Percentiles rank a stretch among this genome's conserved stretches.
Conservation (phyloP, 2,888 invertebrate genomes). For the Drosophila monieri region DNA sequence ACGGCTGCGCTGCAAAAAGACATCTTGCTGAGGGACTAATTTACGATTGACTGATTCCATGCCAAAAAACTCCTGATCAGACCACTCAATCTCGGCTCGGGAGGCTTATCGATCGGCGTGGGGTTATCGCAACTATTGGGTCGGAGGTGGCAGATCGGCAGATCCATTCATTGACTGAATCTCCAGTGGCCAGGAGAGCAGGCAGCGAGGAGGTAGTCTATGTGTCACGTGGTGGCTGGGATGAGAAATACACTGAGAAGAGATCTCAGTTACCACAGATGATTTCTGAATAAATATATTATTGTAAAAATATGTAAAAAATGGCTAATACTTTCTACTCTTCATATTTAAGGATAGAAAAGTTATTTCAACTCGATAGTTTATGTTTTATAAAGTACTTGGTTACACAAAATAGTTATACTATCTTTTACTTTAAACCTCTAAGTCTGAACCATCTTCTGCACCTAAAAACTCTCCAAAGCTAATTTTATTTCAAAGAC, state of each 20-base stretch:
- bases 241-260: conserved; percentile 18
- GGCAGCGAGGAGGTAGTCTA: conserved; percentile 4
- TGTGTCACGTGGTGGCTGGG: conserved; percentile 35
- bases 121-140: conserved; percentile 23
- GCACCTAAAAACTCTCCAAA: too few relatives aligned
- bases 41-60: conserved; percentile 46
- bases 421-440: too few relatives aligned
- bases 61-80: conserved; percentile 36
- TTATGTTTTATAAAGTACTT: too few relatives aligned
- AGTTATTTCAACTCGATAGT: too few relatives aligned
- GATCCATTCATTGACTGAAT: conserved; percentile 38
- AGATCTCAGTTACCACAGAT: conserved; percentile 8
- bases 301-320: neutral
- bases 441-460: too few relatives aligned
- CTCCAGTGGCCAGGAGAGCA: neutral
- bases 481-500: too few relatives aligned
- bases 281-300: conserved; percentile 8
- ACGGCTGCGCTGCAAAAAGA: conserved; percentile 8
- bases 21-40: conserved; percentile 50
- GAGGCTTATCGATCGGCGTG: conserved; percentile 22
- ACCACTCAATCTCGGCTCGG: conserved; percentile 32
- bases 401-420: too few relatives aligned
- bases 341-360: too few relatives aligned
- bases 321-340: too few relatives aligned
- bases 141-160: conserved; percentile 23